Percentiles rank a stretch among this genome's conserved stretches.
phyloP scores from a whole-genome alignment of 1,140 invertebrate genomes.

The Agrypnia vestita region DNA sequence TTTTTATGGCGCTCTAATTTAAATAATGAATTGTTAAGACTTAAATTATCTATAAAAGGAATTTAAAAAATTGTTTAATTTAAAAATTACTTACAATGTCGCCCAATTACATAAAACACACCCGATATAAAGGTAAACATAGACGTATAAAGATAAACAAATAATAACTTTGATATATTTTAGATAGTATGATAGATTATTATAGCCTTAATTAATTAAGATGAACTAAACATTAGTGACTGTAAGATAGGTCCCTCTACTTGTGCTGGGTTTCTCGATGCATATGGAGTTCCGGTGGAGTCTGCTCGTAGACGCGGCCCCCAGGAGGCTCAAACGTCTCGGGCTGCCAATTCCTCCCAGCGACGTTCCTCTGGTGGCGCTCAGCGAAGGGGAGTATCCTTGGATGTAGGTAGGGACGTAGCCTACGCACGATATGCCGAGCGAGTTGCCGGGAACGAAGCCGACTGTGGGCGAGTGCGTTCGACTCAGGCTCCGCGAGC shows the following conservation, averaged over 20 bases:
- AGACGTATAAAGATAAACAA: too few species aligned
- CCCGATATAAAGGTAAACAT: too few species aligned
- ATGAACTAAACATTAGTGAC: slow-evolving; percentile 59
- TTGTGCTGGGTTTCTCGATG: slow-evolving; percentile 55
- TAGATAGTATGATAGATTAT: too few species aligned
- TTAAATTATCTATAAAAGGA: too few species aligned
- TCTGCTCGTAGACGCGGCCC: slow-evolving; percentile 44
- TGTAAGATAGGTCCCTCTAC: slow-evolving; percentile 56
- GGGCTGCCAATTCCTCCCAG: slow-evolving; percentile 51
- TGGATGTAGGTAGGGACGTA: slow-evolving; percentile 25
- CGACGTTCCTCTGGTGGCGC: slow-evolving; percentile 45
- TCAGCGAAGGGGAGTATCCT: slow-evolving; percentile 37
- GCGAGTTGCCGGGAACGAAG: slow-evolving; percentile 57
- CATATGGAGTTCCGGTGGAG: slow-evolving; percentile 59
- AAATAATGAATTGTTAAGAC: too few species aligned
- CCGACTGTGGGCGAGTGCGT: slow-evolving; percentile 55
- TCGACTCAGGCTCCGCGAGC: slow-evolving; percentile 27
- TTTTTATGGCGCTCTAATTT: too few species aligned
- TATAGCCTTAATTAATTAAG: neutral
- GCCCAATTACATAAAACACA: too few species aligned
- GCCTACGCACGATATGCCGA: slow-evolving; percentile 53
- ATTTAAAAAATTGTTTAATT: too few species aligned
- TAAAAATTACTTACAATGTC: too few species aligned
- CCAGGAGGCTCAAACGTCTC: slow-evolving; percentile 41
- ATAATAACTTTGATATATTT: too few species aligned